These are phyloP conservation scores for Agriopis leucophaearia DNA, from an alignment of 2,888 invertebrate genomes.

Conservation along the genomic window DNA sequence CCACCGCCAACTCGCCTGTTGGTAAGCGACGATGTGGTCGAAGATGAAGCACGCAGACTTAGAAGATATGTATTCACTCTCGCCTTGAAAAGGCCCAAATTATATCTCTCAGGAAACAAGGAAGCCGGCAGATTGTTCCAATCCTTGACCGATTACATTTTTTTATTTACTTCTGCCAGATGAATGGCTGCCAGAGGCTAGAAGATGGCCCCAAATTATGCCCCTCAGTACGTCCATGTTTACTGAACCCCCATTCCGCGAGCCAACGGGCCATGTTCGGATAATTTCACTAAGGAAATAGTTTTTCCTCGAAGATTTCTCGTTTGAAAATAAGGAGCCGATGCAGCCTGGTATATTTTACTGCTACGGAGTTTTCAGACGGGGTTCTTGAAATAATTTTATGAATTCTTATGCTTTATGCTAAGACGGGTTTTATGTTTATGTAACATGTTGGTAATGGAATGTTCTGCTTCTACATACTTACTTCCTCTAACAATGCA, in stretches of 20 bases:
- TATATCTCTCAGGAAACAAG: too few relatives aligned
- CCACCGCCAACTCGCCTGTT: too few relatives aligned
- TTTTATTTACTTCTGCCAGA: too few relatives aligned
- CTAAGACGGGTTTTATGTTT: conserved; percentile 7
- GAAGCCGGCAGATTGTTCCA: too few relatives aligned
- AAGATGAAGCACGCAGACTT: too few relatives aligned
- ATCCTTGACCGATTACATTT: too few relatives aligned
- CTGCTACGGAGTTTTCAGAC: conserved; percentile 9
- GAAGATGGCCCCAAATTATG: not conserved
- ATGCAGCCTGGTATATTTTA: conserved; percentile 28
- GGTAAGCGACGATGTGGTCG: too few relatives aligned
- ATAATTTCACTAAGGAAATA: conserved; percentile 70
- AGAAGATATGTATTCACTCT: too few relatives aligned
- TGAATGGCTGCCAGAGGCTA: too few relatives aligned
- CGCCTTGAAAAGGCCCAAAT: too few relatives aligned
- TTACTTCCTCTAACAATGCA: not conserved
- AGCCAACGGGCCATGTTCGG: conserved; percentile 59
- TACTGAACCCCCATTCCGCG: conserved; percentile 56
- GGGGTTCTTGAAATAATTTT: conserved; percentile 23
- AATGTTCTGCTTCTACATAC: not conserved
- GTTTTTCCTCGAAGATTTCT: conserved; percentile 61
- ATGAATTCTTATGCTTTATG: conserved; percentile 6
- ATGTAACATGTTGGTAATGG: not conserved
- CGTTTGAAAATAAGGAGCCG: conserved; percentile 41
- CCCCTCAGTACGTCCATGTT: conserved; percentile 21